phyloP scores from a whole-genome alignment of 2,113 vertebrate genomes.

The Calyptomena viridis region DNA sequence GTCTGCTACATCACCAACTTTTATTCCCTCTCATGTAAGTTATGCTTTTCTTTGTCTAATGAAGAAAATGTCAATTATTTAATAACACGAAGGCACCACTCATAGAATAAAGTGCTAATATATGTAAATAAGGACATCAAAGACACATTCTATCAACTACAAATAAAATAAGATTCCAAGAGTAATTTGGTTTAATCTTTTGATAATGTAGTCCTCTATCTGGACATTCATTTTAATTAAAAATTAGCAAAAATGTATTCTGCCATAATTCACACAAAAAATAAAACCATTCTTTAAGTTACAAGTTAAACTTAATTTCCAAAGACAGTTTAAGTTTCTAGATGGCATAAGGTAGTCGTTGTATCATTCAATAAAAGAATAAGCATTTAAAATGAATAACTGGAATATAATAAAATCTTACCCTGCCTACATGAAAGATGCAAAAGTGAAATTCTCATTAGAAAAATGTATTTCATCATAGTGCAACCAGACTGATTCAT shows the following conservation, averaged over 20 bases:
- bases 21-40: neutral
- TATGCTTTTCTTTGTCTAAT: neutral
- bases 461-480: neutral
- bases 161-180: neutral
- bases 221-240: neutral
- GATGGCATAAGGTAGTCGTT: neutral
- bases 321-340: neutral
- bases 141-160: neutral
- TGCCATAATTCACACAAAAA: neutral
- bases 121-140: neutral
- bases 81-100: neutral
- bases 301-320: neutral
- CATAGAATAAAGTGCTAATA: neutral
- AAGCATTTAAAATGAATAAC: neutral
- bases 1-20: neutral
- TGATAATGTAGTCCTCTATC: neutral
- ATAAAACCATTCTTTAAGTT: neutral
- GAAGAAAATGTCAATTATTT: neutral
- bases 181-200: neutral
- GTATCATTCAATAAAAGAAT: neutral
- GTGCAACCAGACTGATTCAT: neutral
- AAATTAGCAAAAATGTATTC: neutral
- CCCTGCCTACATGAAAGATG: neutral
- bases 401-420: neutral
- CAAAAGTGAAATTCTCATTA: neutral